phyloP scores from a whole-genome alignment of 2,888 invertebrate genomes.

The Biston stratarius region DNA sequence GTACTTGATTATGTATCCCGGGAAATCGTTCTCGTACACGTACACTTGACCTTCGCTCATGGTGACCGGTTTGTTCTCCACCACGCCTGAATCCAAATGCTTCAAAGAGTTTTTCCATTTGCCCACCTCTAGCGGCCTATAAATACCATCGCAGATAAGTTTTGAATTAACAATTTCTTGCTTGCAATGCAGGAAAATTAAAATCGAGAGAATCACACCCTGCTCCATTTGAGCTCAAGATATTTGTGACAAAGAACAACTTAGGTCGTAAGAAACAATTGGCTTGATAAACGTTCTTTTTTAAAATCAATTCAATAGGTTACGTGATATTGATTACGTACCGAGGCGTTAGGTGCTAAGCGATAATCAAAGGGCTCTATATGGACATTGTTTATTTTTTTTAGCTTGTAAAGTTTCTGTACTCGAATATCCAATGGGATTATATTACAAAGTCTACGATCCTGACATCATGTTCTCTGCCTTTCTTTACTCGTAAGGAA shows the following conservation, averaged over 20 bases:
- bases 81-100: constrained; percentile 71
- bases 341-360: not conserved
- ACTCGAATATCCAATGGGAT: no score
- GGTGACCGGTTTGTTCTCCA: constrained; percentile 69
- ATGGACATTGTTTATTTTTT: constrained; percentile 8
- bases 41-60: constrained; percentile 71
- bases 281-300: not conserved
- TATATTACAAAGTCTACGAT: no score
- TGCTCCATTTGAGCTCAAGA: constrained; percentile 51
- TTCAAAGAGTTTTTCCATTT: constrained; percentile 60
- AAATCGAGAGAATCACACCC: constrained; percentile 41
- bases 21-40: constrained; percentile 76
- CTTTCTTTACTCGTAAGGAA: no score
- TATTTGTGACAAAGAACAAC: constrained; percentile 35
- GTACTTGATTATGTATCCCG: constrained; percentile 68
- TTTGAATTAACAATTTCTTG: constrained; percentile 46
- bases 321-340: constrained; percentile 4
- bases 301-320: constrained; percentile 20
- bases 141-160: constrained; percentile 63
- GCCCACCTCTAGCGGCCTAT: constrained; percentile 69
- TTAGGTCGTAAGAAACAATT: constrained; percentile 44
- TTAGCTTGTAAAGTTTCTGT: not conserved
- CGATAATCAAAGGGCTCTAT: not conserved
- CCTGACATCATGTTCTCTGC: no score
- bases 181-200: constrained; percentile 30